Base-by-base conservation (phyloP, 2,888 invertebrate genomes). In the Allacma fusca region DNA sequence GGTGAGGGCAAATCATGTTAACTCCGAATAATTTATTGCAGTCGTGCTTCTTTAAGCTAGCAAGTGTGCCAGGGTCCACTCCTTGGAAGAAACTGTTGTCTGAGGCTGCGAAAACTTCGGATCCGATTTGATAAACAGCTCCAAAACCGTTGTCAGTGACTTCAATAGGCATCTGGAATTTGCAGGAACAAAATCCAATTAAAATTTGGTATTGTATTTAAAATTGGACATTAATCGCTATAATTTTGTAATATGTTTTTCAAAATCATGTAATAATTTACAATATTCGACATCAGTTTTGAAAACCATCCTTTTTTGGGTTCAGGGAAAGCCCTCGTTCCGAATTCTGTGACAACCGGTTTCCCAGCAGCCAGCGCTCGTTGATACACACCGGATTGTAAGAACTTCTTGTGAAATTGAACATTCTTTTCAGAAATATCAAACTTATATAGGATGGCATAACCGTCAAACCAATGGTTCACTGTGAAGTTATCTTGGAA, bases 391-490 rank as follows among this genome's bases (percentile, higher is more conserved):
- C 82, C 83, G 24, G 82, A 81, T 75, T 80, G 76, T 19, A 83
- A 74, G 44, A 82, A 83, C 43, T 81, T 81, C 43, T 83, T 83
- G 29, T 80, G 77, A 64, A 82, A 83, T n/a, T 65, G 70, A 28
- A 83, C 81, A 28, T 78, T 84, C 16, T 87, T 87, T 75, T 87
- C 83, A 21, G 85, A 80, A 69, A 89, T 87, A 64, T 85, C 85
- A 80, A 88, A 89, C 72, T 86, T 86, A 80, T 87, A 86, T 29
- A 89, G 78, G 19, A 88, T 85, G 7, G 88, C 87, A 79, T 87
- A 86, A 0, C 89, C 89, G 82, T 89, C 89, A 81, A 88, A 87
- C 85, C 87, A 86, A 80, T 89, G 89, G 24, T 87, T 87, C 78
- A 87, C 85, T 13, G 86, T 85, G 76, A 86, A 87, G 44, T 86